phyloP scores from a whole-genome alignment of 2,888 invertebrate genomes.

The Pachydiplax longipennis region DNA sequence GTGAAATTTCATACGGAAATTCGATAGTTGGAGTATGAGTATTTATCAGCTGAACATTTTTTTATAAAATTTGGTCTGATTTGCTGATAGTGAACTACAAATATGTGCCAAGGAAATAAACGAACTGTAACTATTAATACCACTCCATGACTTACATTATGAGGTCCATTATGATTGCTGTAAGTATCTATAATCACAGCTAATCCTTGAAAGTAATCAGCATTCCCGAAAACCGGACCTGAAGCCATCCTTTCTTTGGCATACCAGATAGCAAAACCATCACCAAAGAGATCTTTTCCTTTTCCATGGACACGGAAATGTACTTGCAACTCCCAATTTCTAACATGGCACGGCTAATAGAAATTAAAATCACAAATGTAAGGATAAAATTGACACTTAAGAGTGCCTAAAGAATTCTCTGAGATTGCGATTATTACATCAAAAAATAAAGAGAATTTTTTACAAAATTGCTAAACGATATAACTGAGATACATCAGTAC shows the following conservation, averaged over 20 bases:
- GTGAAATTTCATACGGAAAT: too few species aligned
- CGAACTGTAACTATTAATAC: too few species aligned
- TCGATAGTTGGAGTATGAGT: too few species aligned
- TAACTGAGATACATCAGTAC: background rate
- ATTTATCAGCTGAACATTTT: too few species aligned
- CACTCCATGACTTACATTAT: slow-evolving; percentile 77
- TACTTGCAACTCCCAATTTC: slow-evolving; percentile 96
- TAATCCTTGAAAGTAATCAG: slow-evolving; percentile 88
- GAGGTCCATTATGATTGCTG: slow-evolving; percentile 98
- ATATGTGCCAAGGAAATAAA: too few species aligned
- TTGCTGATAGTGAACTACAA: too few species aligned
- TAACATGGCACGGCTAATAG: slow-evolving; percentile 79
- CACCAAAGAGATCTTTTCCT: slow-evolving; percentile 94
- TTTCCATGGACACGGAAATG: slow-evolving; percentile 96
- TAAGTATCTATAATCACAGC: slow-evolving; percentile 96
- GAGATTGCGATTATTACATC: too few species aligned
- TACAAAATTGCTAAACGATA: background rate
- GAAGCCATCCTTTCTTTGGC: slow-evolving; percentile 76
- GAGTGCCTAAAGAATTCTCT: too few species aligned
- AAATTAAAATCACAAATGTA: background rate
- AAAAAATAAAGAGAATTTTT: background rate
- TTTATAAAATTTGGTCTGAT: too few species aligned
- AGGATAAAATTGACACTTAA: background rate
- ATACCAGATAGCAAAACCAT: slow-evolving; percentile 97
- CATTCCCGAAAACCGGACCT: slow-evolving; percentile 95